Base-by-base conservation (phyloP, 2,888 invertebrate species). In the Timema cristinae region DNA sequence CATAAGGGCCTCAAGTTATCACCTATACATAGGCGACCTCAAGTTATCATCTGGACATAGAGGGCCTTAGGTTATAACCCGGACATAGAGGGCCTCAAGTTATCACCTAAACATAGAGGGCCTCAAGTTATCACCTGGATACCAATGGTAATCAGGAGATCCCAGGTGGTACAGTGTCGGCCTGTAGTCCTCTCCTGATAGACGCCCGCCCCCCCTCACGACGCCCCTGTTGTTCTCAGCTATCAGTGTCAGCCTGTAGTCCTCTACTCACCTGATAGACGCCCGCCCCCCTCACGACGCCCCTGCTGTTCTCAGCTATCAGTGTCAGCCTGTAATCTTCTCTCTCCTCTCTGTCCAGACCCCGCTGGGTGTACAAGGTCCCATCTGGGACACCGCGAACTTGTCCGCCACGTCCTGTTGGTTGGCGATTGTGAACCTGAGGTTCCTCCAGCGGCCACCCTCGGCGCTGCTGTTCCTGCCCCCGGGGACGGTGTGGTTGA, bases 341-440 rank as follows among this genome's bases (percentile, higher is more conserved):
- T 74, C 89, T 85, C 76, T 85, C 86, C 83, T 94, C 94, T 76
- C 94, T 86, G 80, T 94, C 94, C 69, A 94, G 84, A 32, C 91
- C 89, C 74, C 87, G 88, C 70, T 90, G 87, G 0, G 93, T 90
- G 80, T 90, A 91, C n/a, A 94, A 85, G 0, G 91, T 90, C 50
- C 94, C 94, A 79, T 93, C 76, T 86, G 81, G 7, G 91, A 90
- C 52, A 94, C 91, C 50, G 90, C 88, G 75, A 94, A 92, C 78
- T 89, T 88, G 78, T 93, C 92, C 16, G 89, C 87, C 6, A 93
- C 89, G 80, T 94, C 94, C 78, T 91, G 90, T 78, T 92, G 92
- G 82, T 93, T 93, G 54, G 93, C 93, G 75, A 94, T 91, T 47
- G 92, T 86, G 77, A 92, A 94, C 75, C 88, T 86, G 61, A 91